phyloP scores from a whole-genome alignment of 2,113 vertebrate genomes.

The Paraplagusia blochii region DNA sequence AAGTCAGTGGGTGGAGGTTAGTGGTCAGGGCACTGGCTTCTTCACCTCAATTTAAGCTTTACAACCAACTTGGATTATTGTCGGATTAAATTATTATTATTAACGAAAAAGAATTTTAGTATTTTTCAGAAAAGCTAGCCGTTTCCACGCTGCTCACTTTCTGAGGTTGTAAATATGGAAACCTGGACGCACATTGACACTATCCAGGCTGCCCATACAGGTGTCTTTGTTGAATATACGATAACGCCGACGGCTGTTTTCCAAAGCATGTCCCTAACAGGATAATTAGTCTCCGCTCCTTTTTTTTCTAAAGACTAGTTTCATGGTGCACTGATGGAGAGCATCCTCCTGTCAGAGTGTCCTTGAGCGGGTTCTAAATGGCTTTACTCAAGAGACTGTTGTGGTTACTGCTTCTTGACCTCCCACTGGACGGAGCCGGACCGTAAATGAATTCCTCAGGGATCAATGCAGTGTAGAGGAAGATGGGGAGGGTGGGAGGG shows the following conservation, averaged over 20 bases:
- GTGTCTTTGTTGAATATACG: too few species aligned
- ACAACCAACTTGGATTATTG: not conserved
- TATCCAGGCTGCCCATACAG: too few species aligned
- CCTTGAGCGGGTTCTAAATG: slow-evolving; percentile 21
- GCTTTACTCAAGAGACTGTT: slow-evolving; percentile 17
- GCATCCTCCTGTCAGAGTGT: slow-evolving; percentile 11
- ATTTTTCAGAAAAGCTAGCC: too few species aligned
- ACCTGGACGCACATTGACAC: too few species aligned
- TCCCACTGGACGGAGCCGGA: slow-evolving; percentile 7
- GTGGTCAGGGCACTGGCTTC: not conserved
- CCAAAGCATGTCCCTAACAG: not conserved
- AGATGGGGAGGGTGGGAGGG: not conserved
- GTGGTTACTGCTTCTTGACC: slow-evolving; percentile 35
- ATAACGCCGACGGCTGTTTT: not conserved
- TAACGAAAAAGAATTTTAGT: too few species aligned
- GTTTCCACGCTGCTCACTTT: too few species aligned
- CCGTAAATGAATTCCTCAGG: slow-evolving; percentile 36
- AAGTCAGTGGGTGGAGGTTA: too few species aligned
- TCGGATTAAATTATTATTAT: too few species aligned
- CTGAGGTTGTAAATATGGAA: too few species aligned
- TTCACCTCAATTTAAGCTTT: not conserved
- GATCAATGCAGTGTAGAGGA: slow-evolving; percentile 28
- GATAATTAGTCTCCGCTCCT: not conserved
- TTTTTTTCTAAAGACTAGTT: slow-evolving; percentile 1
- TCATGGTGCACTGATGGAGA: slow-evolving; percentile 11